Conservation (phyloP, 2,113 vertebrate genomes). For the Ariopsis seemanni region DNA sequence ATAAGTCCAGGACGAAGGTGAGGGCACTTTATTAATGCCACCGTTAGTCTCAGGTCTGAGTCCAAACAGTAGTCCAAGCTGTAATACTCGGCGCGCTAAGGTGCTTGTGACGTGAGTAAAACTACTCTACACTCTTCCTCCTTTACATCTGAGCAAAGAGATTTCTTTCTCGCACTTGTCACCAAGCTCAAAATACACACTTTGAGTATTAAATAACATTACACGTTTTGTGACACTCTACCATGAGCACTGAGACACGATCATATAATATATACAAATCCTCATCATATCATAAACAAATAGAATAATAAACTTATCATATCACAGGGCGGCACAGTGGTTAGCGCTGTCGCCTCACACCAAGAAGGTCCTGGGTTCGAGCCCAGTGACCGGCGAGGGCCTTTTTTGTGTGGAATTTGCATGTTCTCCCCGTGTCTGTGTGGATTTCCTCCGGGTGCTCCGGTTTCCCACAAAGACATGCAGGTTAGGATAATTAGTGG, state of each 20-base stretch:
- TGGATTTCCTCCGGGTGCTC: too few species aligned
- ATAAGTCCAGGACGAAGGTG: neutral
- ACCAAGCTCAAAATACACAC: neutral
- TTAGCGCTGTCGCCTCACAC: too few species aligned
- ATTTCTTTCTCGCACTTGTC: neutral
- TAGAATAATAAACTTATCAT: too few species aligned
- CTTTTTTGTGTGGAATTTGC: too few species aligned
- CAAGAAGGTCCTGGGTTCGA: too few species aligned
- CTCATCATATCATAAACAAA: too few species aligned
- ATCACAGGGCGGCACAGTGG: too few species aligned
- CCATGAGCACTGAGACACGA: neutral
- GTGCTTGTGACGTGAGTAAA: neutral
- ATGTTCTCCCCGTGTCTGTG: too few species aligned
- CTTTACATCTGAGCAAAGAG: neutral
- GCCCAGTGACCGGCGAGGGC: too few species aligned
- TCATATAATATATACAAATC: too few species aligned
- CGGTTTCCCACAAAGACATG: too few species aligned
- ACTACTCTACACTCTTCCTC: neutral
- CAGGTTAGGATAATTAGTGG: too few species aligned
- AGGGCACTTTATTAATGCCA: neutral
- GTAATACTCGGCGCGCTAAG: neutral
- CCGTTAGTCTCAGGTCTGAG: neutral
- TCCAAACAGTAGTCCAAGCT: neutral
- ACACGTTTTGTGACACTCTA: neutral
- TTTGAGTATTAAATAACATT: neutral